These are phyloP conservation scores for Zaprionus camerounensis DNA, from an alignment of 1,140 invertebrate genomes.

Conservation along the genomic window DNA sequence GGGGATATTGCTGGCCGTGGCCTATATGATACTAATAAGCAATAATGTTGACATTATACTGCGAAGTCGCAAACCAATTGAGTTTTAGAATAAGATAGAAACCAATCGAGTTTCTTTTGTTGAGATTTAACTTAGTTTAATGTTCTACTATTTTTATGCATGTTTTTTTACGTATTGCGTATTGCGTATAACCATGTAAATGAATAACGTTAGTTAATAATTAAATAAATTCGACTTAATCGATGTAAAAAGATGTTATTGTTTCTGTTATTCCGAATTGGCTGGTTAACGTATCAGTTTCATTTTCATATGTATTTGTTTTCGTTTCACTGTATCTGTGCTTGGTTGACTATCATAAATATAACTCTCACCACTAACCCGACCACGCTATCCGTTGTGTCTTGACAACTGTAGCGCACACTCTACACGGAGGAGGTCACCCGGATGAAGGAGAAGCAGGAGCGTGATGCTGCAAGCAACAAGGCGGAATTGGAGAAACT, in stretches of 20 bases:
- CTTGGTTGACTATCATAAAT: neutral
- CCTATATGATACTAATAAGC: slow-evolving; percentile 25
- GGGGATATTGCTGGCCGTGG: slow-evolving; percentile 19
- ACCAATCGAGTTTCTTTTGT: neutral
- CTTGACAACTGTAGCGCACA: slow-evolving; percentile 69
- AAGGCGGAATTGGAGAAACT: slow-evolving; percentile 59
- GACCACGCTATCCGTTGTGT: neutral
- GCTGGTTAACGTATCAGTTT: neutral
- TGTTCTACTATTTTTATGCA: neutral
- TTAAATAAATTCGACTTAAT: neutral
- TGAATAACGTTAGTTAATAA: neutral
- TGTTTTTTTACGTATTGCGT: neutral
- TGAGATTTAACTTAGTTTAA: neutral
- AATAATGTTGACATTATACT: slow-evolving; percentile 44
- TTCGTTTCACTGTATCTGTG: slow-evolving; percentile 16
- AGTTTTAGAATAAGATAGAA: slow-evolving; percentile 39
- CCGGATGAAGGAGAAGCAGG: slow-evolving; percentile 84
- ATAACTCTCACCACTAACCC: slow-evolving; percentile 18
- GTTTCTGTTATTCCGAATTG: neutral
- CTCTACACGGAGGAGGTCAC: slow-evolving; percentile 84
- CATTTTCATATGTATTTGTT: slow-evolving; percentile 11
- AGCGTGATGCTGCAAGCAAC: slow-evolving; percentile 58
- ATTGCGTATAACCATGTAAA: neutral
- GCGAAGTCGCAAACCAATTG: slow-evolving; percentile 23
- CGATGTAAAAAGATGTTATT: neutral